These are phyloP conservation scores for Gallinago nigripennis DNA, from an alignment of 2,797 vertebrate species.

Conservation along the genomic window DNA sequence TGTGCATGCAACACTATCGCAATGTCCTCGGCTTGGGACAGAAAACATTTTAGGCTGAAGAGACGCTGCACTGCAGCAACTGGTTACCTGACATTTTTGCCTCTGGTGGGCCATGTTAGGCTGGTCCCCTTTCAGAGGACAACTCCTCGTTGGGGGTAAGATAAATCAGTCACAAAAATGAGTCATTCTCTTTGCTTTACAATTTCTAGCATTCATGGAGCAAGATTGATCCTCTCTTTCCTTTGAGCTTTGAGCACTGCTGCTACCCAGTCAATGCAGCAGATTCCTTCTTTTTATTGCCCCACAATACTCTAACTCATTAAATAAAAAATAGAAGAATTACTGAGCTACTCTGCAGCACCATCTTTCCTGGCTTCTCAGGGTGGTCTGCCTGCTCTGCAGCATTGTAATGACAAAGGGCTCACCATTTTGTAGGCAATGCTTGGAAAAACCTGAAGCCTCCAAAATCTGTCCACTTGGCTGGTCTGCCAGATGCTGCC, in stretches of 20 bases:
- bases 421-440: not conserved
- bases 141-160: not conserved
- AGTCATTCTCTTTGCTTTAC: not conserved
- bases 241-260: not conserved
- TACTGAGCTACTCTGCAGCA: not conserved
- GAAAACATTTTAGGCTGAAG: not conserved
- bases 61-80: not conserved
- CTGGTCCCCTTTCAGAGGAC: not conserved
- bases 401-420: conserved; percentile 4
- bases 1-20: not conserved
- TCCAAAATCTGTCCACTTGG: not conserved
- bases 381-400: not conserved
- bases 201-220: not conserved
- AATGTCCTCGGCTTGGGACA: not conserved
- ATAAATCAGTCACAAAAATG: not conserved
- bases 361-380: not conserved
- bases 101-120: not conserved
- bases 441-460: not conserved
- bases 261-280: not conserved
- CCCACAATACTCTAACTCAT: not conserved
- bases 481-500: not conserved
- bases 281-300: not conserved
- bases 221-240: not conserved
- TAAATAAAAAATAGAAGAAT: not conserved
- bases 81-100: not conserved